Percentiles rank a stretch among this genome's conserved stretches.
These are phyloP conservation scores for Thelaira solivaga DNA, from an alignment of 2,888 invertebrate genomes.

Conservation along the genomic window DNA sequence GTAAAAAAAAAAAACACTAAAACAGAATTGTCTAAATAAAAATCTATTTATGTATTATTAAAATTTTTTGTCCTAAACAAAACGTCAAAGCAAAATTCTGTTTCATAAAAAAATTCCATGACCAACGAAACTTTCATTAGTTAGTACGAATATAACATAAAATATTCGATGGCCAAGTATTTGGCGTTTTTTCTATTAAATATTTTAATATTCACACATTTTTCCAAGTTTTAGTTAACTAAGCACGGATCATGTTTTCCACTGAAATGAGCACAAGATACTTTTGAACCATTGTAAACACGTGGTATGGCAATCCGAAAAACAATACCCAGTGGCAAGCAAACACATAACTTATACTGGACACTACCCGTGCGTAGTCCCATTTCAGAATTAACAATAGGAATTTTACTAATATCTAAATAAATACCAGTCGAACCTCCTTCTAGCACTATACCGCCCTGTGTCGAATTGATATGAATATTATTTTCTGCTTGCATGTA, in stretches of 20 bases:
- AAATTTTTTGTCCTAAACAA: no score
- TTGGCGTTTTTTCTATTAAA: no score
- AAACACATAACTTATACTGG: conserved; percentile 92
- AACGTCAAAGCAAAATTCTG: no score
- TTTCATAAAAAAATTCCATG: no score
- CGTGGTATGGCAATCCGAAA: conserved; percentile 86
- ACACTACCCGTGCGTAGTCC: conserved; percentile 77
- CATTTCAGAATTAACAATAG: conserved; percentile 80
- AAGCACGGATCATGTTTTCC: conserved; percentile 74
- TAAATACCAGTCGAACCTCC: conserved; percentile 85
- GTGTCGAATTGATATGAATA: conserved; percentile 86
- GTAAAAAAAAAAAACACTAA: neutral
- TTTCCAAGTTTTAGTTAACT: conserved; percentile 34
- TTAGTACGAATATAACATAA: no score
- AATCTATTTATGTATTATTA: neutral
- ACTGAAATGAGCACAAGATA: conserved; percentile 75
- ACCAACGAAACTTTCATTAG: no score
- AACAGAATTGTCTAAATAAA: conserved; percentile 6
- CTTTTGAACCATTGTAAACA: conserved; percentile 73
- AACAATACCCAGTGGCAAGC: conserved; percentile 91
- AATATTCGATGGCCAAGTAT: no score
- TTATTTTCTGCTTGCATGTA: conserved; percentile 88
- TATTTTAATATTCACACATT: no score
- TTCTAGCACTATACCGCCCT: conserved; percentile 84
- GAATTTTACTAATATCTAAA: conserved; percentile 84